These are phyloP conservation scores for Chionis minor DNA, from an alignment of 2,113 vertebrate species.

Conservation along the genomic window DNA sequence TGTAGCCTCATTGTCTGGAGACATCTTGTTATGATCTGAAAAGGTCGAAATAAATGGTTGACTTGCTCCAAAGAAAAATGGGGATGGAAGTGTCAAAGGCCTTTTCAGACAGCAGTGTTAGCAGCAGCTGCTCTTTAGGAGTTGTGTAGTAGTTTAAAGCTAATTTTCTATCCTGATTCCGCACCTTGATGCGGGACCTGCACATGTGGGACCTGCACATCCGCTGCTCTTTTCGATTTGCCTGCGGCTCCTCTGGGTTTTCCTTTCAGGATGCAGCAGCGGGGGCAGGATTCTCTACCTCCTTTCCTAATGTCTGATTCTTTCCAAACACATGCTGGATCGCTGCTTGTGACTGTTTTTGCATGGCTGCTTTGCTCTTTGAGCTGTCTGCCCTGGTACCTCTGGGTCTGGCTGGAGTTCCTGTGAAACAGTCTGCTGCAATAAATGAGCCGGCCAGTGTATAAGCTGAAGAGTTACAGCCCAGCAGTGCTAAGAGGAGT, in stretches of 20 bases:
- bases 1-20: constrained; percentile 14
- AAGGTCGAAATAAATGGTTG: constrained; percentile 16
- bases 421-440: background rate
- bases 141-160: background rate
- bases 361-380: background rate
- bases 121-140: background rate
- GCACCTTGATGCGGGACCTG: background rate
- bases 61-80: constrained; percentile 2
- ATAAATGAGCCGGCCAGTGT: background rate
- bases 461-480: background rate
- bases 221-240: background rate
- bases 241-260: constrained; percentile 1
- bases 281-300: background rate
- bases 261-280: background rate
- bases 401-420: background rate
- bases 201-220: background rate
- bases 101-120: background rate
- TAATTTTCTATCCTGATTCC: background rate
- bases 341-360: background rate
- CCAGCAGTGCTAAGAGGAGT: background rate
- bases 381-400: background rate
- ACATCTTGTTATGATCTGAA: constrained; percentile 28
- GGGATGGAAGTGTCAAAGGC: background rate
- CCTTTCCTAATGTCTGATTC: background rate
- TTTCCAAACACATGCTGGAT: background rate